These are phyloP conservation scores for Uria aalge DNA, from an alignment of 2,113 vertebrate genomes.

Conservation along the genomic window DNA sequence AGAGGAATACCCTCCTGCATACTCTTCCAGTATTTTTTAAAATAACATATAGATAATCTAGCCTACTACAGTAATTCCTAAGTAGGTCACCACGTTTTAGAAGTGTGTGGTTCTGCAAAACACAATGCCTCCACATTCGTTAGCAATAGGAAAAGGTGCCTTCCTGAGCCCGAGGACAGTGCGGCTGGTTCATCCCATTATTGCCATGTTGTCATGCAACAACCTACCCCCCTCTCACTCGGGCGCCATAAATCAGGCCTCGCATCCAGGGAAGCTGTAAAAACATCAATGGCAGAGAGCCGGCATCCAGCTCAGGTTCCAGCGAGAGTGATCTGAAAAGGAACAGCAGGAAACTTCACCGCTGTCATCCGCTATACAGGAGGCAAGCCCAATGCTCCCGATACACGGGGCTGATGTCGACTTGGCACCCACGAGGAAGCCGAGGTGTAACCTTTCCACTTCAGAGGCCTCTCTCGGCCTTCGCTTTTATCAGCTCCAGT, in stretches of 20 bases:
- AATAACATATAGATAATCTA: neutral
- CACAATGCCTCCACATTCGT: neutral
- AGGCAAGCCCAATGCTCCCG: neutral
- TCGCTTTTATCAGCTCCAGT: conserved; percentile 8
- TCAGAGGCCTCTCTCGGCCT: neutral
- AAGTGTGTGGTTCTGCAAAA: rapidly evolving
- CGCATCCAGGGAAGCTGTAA: neutral
- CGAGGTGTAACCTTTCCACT: neutral
- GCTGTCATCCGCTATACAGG: neutral
- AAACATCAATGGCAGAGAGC: neutral
- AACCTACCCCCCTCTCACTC: neutral
- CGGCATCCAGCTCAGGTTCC: neutral
- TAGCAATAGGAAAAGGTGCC: neutral
- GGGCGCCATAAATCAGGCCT: neutral
- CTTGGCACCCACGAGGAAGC: neutral
- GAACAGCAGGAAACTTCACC: neutral
- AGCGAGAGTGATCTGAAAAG: neutral
- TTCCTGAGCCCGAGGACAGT: neutral
- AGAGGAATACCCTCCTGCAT: neutral
- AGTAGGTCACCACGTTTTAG: rapidly evolving
- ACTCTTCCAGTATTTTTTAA: neutral
- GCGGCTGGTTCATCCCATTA: neutral
- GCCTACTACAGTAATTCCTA: neutral
- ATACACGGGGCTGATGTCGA: neutral
- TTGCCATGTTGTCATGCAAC: neutral